A percentile compares a stretch with the other conserved stretches of the same genome.
Evolutionary conservation across 2,797 vertebrate genomes (phyloP).

Genomic region (Danio kyathit): DNA sequence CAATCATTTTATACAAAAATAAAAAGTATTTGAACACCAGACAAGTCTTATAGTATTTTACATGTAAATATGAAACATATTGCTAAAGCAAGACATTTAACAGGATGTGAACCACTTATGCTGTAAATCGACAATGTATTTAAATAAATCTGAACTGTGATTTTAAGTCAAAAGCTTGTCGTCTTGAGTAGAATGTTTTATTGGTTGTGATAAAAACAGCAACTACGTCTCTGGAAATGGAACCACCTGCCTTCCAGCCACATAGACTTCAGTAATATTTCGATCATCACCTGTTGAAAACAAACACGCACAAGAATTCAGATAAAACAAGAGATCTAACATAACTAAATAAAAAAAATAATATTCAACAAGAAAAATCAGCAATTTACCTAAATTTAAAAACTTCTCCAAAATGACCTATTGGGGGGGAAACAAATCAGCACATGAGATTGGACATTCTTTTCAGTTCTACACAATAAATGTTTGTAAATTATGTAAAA

Average conservation of each 20-base stretch:
- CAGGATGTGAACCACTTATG: not conserved
- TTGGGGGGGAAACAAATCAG: constrained; percentile 42
- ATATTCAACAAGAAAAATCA: not conserved
- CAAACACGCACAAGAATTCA: not conserved
- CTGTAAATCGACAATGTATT: not conserved
- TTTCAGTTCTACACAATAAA: not conserved
- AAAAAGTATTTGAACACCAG: not conserved
- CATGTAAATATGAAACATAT: not conserved
- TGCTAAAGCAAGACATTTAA: not conserved
- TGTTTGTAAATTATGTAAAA: not conserved
- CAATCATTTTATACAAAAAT: not conserved
- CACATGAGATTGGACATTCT: not conserved
- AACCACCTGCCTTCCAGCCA: constrained; percentile 90
- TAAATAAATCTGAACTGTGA: not conserved
- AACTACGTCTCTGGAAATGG: constrained; percentile 75
- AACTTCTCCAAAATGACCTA: constrained; percentile 82
- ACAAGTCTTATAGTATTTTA: not conserved
- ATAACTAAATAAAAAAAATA: not conserved
- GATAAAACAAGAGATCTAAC: not conserved
- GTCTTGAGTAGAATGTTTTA: not conserved
- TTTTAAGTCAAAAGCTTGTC: not conserved
- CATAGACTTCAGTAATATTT: constrained; percentile 95
- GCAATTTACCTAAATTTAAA: constrained; percentile 79
- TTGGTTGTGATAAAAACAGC: not conserved
- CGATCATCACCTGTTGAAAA: constrained; percentile 89